Evolutionary conservation across 2,888 invertebrate genomes (phyloP), one percentile per base, ranked within the genome.

Genomic region (Lepidocyrtoides sp.): DNA sequence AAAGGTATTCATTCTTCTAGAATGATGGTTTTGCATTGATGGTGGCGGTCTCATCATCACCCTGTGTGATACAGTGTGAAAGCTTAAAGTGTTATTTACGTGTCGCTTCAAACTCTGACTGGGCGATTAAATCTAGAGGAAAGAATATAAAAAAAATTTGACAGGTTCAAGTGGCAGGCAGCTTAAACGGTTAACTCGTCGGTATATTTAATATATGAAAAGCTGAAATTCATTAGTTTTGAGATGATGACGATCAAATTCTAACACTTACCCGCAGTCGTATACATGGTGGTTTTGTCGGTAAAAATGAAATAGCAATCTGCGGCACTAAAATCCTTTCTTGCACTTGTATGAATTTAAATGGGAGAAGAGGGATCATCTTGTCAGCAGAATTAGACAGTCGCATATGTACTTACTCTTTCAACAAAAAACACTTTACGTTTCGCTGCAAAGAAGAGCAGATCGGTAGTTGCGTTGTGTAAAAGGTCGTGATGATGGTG

Each of bases 91-190:
- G 69, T 84, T 84, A 84, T 84, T 84, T 84, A 66, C 83, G 66
- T 51, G 44, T 69, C 69, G 69, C 36, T 69, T 36, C 69, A n/a
- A 69, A n/a, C 36, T 84, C 84, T 72, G 66, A 72, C 54, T 51
- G 20, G 29, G 69, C 84, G 85, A 86, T 86, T 86, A 86, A 75
- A 69, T 69, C 69, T 69, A 69, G 36, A 82, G 66, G 60, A 44
- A 36, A 69, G n/a, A n/a, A n/a, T n/a, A n/a, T n/a, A n/a, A n/a
- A 86, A 69, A 83, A 86, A 60, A 75, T 60, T 86, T 86, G 85
- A 75, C 85, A 86, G 69, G 69, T 69, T 69, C 69, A 69, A 69
- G 69, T 69, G 69, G 36, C 36, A 36, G 69, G n/a, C 69, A 17
- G 26, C 17, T 57, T 14, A 69, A 32, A 51, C 14, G 77, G 36